Conservation (phyloP, 2,888 invertebrate species). For the Hedychridium roseum region DNA sequence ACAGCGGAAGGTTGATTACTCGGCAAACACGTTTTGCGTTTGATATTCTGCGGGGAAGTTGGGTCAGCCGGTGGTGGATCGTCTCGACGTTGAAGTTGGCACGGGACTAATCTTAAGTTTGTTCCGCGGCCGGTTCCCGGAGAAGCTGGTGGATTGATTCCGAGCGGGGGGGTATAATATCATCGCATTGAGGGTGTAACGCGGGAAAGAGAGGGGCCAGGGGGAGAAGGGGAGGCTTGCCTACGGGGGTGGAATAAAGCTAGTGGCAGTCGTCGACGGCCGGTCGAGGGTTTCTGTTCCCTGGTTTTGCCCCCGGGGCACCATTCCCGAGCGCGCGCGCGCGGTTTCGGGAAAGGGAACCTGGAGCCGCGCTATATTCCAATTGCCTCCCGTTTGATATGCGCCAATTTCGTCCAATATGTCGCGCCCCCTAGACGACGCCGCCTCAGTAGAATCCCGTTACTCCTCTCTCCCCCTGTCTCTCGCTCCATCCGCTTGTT, state of each 20-base stretch:
- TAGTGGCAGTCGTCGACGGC: slow-evolving; percentile 41
- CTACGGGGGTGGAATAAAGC: slow-evolving; percentile 21
- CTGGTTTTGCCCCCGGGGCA: slow-evolving; percentile 55
- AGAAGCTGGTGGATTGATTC: slow-evolving; percentile 10
- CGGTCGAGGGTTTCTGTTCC: slow-evolving; percentile 48
- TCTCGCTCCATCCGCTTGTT: too few species aligned
- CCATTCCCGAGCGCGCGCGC: slow-evolving; percentile 53
- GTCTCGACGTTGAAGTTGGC: too few species aligned
- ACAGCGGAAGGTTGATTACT: too few species aligned
- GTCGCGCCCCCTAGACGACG: slow-evolving; percentile 54
- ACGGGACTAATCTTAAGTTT: slow-evolving; percentile 29
- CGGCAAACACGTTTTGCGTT: too few species aligned
- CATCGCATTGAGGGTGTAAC: slow-evolving; percentile 1
- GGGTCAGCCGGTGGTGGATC: too few species aligned
- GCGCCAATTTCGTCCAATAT: slow-evolving; percentile 61
- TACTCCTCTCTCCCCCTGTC: too few species aligned
- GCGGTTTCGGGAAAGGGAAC: slow-evolving; percentile 38
- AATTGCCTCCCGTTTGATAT: slow-evolving; percentile 61
- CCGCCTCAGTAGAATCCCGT: too few species aligned
- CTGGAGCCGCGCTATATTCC: slow-evolving; percentile 52
- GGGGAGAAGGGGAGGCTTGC: slow-evolving; percentile 3
- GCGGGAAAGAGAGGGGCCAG: slow-evolving; percentile 10
- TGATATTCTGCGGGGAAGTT: too few species aligned
- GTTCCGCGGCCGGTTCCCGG: slow-evolving; percentile 19
- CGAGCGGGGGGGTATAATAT: slow-evolving; percentile 24